Evolutionary conservation across 2,797 vertebrate species (phyloP).

Genomic region (Anisognathus igniventris): DNA sequence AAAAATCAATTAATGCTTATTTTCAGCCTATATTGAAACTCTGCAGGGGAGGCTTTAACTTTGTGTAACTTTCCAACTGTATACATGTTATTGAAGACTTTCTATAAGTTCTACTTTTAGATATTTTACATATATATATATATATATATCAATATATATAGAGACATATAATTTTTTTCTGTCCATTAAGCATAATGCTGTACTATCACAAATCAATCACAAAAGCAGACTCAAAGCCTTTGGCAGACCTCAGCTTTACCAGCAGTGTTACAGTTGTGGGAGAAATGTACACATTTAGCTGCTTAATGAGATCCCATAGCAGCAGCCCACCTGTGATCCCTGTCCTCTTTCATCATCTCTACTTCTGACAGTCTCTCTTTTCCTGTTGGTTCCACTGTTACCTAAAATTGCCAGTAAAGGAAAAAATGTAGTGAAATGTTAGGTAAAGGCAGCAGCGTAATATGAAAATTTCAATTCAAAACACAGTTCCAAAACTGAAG

Average conservation of each 20-base stretch:
- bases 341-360: background rate
- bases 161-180: background rate
- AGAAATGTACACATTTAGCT: background rate
- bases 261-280: background rate
- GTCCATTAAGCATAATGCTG: background rate
- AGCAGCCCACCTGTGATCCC: background rate
- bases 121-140: background rate
- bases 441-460: background rate
- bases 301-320: background rate
- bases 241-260: background rate
- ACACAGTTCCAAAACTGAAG: background rate
- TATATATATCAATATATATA: background rate
- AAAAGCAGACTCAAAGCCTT: background rate
- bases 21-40: background rate
- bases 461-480: background rate
- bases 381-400: background rate
- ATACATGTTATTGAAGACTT: background rate
- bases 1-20: background rate
- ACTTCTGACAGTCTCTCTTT: background rate
- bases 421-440: background rate
- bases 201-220: background rate
- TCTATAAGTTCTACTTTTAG: background rate
- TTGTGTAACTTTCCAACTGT: background rate
- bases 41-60: background rate
- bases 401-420: background rate